phyloP scores from a whole-genome alignment of 2,888 invertebrate species.

The Zootermopsis nevadensis region DNA sequence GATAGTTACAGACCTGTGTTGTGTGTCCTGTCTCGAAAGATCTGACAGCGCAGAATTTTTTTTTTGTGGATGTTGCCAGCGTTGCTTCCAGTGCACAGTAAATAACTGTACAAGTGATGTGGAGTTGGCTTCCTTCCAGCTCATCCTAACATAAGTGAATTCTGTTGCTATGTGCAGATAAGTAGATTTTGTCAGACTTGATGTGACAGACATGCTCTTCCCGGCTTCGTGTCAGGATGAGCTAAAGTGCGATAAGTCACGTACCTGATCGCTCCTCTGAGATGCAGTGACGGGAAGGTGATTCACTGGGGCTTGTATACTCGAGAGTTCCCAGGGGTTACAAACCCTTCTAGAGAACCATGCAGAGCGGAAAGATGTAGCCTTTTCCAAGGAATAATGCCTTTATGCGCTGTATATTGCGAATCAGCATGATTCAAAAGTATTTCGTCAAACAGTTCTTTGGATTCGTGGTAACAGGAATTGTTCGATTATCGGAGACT shows the following conservation, averaged over 20 bases:
- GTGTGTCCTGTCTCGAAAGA: too few species aligned
- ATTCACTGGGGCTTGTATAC: not conserved
- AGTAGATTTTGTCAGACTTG: not conserved
- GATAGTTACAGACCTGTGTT: too few species aligned
- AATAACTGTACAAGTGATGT: not conserved
- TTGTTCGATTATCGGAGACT: too few species aligned
- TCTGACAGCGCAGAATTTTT: too few species aligned
- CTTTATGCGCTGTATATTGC: too few species aligned
- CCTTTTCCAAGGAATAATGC: too few species aligned
- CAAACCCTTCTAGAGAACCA: not conserved
- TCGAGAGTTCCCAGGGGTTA: not conserved
- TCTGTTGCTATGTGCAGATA: not conserved
- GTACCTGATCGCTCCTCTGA: not conserved
- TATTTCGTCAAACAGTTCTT: too few species aligned
- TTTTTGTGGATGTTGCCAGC: not conserved
- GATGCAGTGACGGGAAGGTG: not conserved
- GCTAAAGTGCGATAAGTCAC: not conserved
- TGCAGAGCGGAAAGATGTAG: too few species aligned
- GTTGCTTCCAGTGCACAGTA: not conserved
- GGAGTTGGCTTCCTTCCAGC: not conserved
- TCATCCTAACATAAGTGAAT: conserved; percentile 1
- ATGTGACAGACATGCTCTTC: too few species aligned
- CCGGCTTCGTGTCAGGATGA: not conserved
- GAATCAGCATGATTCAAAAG: too few species aligned
- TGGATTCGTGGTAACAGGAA: too few species aligned